These are phyloP conservation scores for Uloborus diversus DNA, from an alignment of 1,140 invertebrate species.

Conservation along the genomic window DNA sequence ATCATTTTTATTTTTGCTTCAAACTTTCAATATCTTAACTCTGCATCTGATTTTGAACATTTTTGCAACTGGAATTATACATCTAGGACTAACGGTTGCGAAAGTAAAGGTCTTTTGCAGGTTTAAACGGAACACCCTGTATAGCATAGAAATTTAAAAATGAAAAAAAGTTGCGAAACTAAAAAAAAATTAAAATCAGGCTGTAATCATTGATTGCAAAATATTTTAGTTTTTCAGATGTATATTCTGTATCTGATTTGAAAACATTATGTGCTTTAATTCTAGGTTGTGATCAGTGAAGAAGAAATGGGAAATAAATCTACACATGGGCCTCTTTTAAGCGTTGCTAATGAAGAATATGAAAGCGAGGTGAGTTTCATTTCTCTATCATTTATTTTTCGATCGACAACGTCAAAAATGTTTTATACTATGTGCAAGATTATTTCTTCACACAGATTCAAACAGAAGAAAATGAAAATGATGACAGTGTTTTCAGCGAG, in stretches of 20 bases:
- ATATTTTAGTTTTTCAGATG: no score
- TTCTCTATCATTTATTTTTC: not conserved
- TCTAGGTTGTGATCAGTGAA: constrained; percentile 9
- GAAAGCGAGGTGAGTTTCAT: constrained; percentile 11
- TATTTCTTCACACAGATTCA: not conserved
- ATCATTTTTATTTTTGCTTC: no score
- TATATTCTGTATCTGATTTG: not conserved
- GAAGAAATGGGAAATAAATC: constrained; percentile 55
- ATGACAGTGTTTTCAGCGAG: constrained; percentile 28
- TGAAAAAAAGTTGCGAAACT: no score
- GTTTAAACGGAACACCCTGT: no score
- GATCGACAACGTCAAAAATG: not conserved
- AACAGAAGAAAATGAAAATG: constrained; percentile 26
- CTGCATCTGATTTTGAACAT: no score
- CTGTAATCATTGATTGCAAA: no score
- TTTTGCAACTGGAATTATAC: no score
- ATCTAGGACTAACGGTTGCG: no score
- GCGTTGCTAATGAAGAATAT: constrained; percentile 20
- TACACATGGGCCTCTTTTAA: constrained; percentile 18
- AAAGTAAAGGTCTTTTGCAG: no score
- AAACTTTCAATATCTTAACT: no score
- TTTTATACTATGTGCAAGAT: not conserved
- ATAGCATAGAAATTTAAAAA: no score
- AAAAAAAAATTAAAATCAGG: no score
- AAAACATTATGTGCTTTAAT: not conserved